Percentiles rank a stretch among this genome's conserved stretches.
These are phyloP conservation scores for Camponotus pennsylvanicus DNA, from an alignment of 1,140 invertebrate species.

Conservation along the genomic window DNA sequence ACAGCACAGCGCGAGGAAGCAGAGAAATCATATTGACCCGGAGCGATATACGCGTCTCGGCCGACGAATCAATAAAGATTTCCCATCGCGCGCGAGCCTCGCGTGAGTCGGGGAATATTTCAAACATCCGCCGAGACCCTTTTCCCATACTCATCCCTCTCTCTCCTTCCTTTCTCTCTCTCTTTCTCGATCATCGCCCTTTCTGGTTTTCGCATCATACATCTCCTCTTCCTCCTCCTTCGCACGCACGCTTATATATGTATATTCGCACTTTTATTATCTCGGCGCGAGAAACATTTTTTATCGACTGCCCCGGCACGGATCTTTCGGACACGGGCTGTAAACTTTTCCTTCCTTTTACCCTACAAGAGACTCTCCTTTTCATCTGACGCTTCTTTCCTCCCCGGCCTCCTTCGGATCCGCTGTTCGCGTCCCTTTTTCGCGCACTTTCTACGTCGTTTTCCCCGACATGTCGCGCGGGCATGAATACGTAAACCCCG, in stretches of 20 bases:
- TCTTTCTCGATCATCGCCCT: slow-evolving; percentile 45
- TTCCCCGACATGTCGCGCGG: slow-evolving; percentile 49
- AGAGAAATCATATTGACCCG: slow-evolving; percentile 81
- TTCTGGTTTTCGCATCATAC: slow-evolving; percentile 65
- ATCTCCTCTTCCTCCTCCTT: slow-evolving; percentile 54
- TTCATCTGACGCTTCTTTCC: not conserved
- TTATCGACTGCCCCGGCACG: slow-evolving; percentile 76
- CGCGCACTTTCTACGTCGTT: slow-evolving; percentile 39
- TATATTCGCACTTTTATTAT: slow-evolving; percentile 74
- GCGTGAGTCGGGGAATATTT: slow-evolving; percentile 79
- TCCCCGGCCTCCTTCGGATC: not conserved
- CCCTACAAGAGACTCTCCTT: slow-evolving; percentile 48
- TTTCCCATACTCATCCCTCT: slow-evolving; percentile 39
- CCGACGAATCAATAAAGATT: slow-evolving; percentile 84
- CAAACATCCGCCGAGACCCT: slow-evolving; percentile 77
- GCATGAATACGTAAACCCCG: slow-evolving; percentile 71
- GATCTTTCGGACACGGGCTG: slow-evolving; percentile 71
- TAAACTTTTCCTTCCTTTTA: slow-evolving; percentile 74
- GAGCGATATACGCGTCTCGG: slow-evolving; percentile 76
- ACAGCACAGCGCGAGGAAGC: slow-evolving; percentile 39
- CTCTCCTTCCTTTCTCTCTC: slow-evolving; percentile 33
- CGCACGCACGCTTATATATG: slow-evolving; percentile 35
- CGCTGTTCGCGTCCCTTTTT: slow-evolving; percentile 29
- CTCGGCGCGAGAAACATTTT: slow-evolving; percentile 78
- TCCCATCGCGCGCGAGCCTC: slow-evolving; percentile 79